phyloP scores from a whole-genome alignment of 2,888 invertebrate genomes.

The Megalurothrips usitatus region DNA sequence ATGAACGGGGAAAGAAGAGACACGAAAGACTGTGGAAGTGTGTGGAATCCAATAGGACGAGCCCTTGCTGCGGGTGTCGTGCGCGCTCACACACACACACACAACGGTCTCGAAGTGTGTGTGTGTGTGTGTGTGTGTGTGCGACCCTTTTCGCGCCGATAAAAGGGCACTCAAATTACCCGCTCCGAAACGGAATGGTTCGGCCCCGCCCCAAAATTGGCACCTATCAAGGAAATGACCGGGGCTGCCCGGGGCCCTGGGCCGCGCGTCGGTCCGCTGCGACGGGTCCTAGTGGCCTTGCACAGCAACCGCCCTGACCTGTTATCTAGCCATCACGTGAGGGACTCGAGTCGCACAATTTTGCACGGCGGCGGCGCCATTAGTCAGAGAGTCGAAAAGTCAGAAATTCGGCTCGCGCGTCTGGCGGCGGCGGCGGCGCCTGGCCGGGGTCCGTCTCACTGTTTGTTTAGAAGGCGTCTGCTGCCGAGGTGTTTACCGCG shows the following conservation, averaged over 20 bases:
- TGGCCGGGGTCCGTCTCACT: background rate
- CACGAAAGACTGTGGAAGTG: too few relatives aligned
- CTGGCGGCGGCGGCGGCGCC: background rate
- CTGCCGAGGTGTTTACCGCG: too few relatives aligned
- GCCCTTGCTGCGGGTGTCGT: too few relatives aligned
- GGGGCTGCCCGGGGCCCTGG: background rate
- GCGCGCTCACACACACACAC: too few relatives aligned
- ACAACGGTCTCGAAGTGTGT: background rate
- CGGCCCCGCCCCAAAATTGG: slow-evolving; percentile 8
- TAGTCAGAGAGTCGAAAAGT: background rate
- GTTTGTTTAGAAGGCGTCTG: background rate
- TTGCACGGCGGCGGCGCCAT: background rate
- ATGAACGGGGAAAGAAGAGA: too few relatives aligned
- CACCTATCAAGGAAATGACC: slow-evolving; percentile 22
- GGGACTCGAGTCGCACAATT: background rate
- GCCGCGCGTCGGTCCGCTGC: background rate
- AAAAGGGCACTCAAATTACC: slow-evolving; percentile 20
- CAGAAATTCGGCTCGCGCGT: too few relatives aligned
- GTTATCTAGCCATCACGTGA: background rate
- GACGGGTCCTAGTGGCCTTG: background rate
- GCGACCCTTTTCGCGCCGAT: background rate
- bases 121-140: background rate
- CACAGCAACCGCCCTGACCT: background rate
- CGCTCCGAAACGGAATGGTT: background rate
- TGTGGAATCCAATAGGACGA: too few relatives aligned